Evolutionary conservation across 2,888 invertebrate species (phyloP), one percentile per base, ranked within the genome.

Genomic region (Myopa testacea): DNA sequence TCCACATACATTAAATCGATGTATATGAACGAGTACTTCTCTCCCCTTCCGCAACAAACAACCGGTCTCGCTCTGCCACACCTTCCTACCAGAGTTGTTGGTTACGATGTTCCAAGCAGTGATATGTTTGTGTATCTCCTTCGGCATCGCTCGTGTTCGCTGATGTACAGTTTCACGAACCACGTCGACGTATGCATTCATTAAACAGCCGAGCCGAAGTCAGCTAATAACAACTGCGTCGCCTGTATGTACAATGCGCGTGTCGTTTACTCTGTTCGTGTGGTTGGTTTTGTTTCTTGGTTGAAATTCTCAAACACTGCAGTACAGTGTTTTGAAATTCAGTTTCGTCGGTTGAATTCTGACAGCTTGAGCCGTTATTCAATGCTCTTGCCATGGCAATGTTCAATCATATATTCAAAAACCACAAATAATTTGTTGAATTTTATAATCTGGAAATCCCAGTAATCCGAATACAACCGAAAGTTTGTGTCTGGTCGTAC

Each of bases 1-100:
- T 12, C 45, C 67, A 68, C 68, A 68, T 75, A 68, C 75, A 75
- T 75, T 62, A 75, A 75, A 55, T 68, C 75, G 75, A 75, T 75
- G 75, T 75, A 75, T 50, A 52, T 37, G 34, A 16, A 16, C 67
- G 16, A 38, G 12, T 16, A 6, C 45, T 19, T 8, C 68, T 69
- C 68, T 50, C 34, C 8, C 45, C 19, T 16, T 45, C 68, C 4
- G 7, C n/a, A 38, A 67, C 12, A 58, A 12, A 1, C 16, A 6
- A 12, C 14, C 58, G 14, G 26, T 62, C 62, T 19, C 62, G n/a
- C 10, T 62, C 62, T 62, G 3, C 7, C 62, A 12, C 52, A 52
- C 52, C 8, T 14, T 14, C 14, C 14, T 52, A 14, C 52, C 52
- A 52, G 52, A 52, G 10, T 26, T 26, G 19, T 67, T 67, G 34